Evolutionary conservation across 2,888 invertebrate species (phyloP).

Genomic region (Pharmacophagus antenor): DNA sequence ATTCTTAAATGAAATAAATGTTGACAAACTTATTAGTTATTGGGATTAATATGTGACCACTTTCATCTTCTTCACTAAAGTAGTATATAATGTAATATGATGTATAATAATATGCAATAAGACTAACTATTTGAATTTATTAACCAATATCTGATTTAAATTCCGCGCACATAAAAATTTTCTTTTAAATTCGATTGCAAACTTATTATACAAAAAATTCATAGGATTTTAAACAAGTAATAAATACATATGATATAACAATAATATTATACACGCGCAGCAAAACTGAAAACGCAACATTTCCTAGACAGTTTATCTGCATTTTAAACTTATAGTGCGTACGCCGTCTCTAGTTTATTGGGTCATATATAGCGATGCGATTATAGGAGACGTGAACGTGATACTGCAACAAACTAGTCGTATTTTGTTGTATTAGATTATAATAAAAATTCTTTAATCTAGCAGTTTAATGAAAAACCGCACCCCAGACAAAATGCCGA

Average conservation of each 20-base stretch:
- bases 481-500: slow-evolving; percentile 75
- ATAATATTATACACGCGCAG: not conserved
- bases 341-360: slow-evolving; percentile 4
- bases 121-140: no score
- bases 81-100: no score
- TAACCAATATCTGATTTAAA: no score
- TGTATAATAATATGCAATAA: no score
- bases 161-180: no score
- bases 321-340: not conserved
- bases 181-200: no score
- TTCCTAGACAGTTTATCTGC: not conserved
- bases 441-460: slow-evolving; percentile 3
- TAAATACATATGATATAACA: not conserved
- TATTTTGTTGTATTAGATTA: not conserved
- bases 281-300: not conserved
- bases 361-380: slow-evolving; percentile 16
- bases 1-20: no score
- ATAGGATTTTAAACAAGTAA: no score
- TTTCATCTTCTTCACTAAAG: no score
- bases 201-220: no score
- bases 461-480: slow-evolving; percentile 54
- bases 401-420: not conserved
- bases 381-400: slow-evolving; percentile 9
- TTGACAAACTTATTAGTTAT: no score
- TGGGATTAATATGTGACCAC: no score